Percentiles rank a stretch among this genome's conserved stretches.
Evolutionary conservation across 2,797 vertebrate genomes (phyloP).

Genomic region (Rachycentron canadum): DNA sequence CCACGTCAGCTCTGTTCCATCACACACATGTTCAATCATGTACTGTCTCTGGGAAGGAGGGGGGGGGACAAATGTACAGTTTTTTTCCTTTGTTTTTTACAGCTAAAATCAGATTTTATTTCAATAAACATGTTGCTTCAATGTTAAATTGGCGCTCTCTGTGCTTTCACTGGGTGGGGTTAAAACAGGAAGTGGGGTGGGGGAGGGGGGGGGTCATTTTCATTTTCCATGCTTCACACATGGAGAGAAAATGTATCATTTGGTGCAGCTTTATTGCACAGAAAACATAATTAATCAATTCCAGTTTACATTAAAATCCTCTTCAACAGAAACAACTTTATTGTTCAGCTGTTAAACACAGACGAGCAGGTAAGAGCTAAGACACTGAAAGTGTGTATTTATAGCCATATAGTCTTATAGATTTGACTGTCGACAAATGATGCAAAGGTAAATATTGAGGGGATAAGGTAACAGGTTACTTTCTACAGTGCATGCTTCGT

Average conservation of each 20-base stretch:
- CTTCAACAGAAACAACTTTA: not conserved
- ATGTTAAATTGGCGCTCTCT: conserved; percentile 75
- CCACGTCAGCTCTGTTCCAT: conserved; percentile 22
- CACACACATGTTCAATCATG: conserved; percentile 32
- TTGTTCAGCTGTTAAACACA: too few relatives aligned
- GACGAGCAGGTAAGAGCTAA: too few relatives aligned
- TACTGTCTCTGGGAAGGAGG: conserved; percentile 56
- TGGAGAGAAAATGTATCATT: conserved; percentile 28
- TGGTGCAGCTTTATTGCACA: not conserved
- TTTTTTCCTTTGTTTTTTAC: conserved; percentile 60
- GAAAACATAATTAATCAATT: not conserved
- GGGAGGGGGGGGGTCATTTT: conserved; percentile 45
- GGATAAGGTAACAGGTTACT: too few relatives aligned
- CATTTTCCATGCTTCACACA: conserved; percentile 58
- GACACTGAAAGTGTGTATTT: too few relatives aligned
- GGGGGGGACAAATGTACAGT: conserved; percentile 72
- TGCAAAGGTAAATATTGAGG: too few relatives aligned
- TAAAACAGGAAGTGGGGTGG: conserved; percentile 31
- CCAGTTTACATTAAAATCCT: not conserved
- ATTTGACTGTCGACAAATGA: not conserved
- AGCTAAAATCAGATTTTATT: conserved; percentile 75
- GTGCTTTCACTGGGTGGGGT: conserved; percentile 77
- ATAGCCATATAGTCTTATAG: too few relatives aligned
- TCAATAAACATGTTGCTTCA: conserved; percentile 86
- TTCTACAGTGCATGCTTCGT: not conserved